Conservation (phyloP, 1,140 invertebrate genomes). For the Chironomus tepperi region DNA sequence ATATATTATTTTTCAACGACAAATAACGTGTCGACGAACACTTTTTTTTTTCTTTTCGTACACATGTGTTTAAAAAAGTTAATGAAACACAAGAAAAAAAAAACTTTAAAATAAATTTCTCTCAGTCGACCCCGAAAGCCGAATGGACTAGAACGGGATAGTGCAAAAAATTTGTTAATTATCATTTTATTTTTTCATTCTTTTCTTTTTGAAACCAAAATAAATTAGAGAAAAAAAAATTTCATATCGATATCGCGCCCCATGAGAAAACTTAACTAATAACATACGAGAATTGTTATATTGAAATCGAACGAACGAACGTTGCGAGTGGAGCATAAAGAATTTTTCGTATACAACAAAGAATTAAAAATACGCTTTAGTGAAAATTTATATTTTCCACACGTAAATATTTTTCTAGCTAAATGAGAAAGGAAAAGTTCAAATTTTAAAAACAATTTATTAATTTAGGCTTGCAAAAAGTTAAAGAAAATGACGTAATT, state of each 20-base stretch:
- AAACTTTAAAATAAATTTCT: not conserved
- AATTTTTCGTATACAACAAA: too few species aligned
- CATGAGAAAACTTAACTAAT: not conserved
- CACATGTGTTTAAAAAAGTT: not conserved
- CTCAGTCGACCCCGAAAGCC: slow-evolving; percentile 21
- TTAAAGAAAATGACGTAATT: too few species aligned
- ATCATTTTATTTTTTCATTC: slow-evolving; percentile 1
- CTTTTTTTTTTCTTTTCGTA: not conserved
- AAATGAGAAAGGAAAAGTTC: too few species aligned
- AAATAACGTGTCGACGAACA: not conserved
- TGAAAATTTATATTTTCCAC: too few species aligned
- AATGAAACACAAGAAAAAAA: slow-evolving; percentile 1
- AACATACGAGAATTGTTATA: not conserved
- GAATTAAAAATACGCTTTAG: too few species aligned
- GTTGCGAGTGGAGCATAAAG: too few species aligned
- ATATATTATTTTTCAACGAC: not conserved
- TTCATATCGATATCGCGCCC: not conserved
- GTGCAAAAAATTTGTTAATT: not conserved
- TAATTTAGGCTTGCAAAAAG: too few species aligned
- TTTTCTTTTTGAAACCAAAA: not conserved
- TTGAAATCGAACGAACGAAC: not conserved
- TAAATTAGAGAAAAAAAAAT: too few species aligned
- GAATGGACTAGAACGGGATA: not conserved
- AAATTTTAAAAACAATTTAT: too few species aligned
- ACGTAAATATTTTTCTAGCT: too few species aligned